Base-by-base conservation (phyloP, 2,797 vertebrate species). In the Halcyon leucocephala region DNA sequence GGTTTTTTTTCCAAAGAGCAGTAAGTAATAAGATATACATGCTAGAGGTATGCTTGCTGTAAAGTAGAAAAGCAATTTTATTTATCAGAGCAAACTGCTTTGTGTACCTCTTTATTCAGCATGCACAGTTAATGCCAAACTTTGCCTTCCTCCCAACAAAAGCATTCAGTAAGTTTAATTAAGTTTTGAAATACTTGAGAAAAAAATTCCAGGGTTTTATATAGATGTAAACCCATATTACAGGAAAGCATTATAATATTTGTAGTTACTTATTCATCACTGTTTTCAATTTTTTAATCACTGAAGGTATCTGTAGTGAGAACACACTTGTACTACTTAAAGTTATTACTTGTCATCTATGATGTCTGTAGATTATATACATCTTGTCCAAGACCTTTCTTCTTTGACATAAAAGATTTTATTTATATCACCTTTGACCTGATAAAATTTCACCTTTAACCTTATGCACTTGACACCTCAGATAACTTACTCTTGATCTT, bases 381-480 rank as follows among this genome's bases (percentile, higher is more conserved):
- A 58, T 95, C 93, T 96, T 95, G 90, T 96, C 93, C 95, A 93
- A 96, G 97, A 96, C 96, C 97, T 97, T 91, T 97, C 95, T 94
- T 97, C 94, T 98, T 95, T 98, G 98, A 98, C 96, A 90, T 94
- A 87, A 86, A 94, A 93, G 91, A 98, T 98, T 99, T 99, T 98
- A 98, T 98, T 98, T 98, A 98, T 98, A 70, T 97, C 96, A 97
- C 97, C 98, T 96, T 97, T 97, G 97, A 98, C 97, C 97, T 95
- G 89, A 98, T 98, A 98, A 99, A 98, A 98, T 98, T 98, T 97
- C 98, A 98, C 98, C 98, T 98, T 98, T 99, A 98, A 98, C 99
- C 98, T 98, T 96, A 91, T 96, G 93, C 97, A 98, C 98, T 98
- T 98, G 98, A 97, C 98, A 97, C 96, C 97, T 98, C 96, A 93